phyloP scores from a whole-genome alignment of 2,797 vertebrate genomes.

The Macropus fuliginosus region DNA sequence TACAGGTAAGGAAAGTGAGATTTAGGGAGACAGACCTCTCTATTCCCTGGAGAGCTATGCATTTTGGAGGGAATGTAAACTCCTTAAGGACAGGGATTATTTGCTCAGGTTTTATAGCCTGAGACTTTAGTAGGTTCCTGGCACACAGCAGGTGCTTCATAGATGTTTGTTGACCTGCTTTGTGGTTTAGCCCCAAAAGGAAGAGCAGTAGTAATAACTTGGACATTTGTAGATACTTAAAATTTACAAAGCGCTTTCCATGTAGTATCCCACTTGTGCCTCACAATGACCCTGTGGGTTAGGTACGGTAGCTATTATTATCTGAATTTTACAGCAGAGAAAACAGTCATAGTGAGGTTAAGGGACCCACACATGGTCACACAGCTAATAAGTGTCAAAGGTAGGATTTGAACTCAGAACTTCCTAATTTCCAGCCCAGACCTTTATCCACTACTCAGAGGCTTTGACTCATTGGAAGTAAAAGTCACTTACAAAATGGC shows the following conservation, averaged over 20 bases:
- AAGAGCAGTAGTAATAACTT: background rate
- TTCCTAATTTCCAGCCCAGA: background rate
- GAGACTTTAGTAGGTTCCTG: background rate
- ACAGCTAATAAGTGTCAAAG: background rate
- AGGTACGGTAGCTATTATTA: background rate
- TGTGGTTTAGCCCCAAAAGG: background rate
- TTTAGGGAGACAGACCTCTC: background rate
- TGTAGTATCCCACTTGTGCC: too few relatives aligned
- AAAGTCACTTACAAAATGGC: background rate
- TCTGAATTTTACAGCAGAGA: background rate
- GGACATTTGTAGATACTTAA: background rate
- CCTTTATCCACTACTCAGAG: background rate
- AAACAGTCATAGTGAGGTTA: background rate
- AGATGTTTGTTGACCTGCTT: background rate
- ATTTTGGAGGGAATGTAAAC: background rate
- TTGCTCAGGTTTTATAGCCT: background rate
- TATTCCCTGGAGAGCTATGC: background rate
- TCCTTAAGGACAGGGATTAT: background rate
- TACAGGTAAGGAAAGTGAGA: background rate
- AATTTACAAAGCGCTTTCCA: background rate
- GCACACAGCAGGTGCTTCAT: background rate
- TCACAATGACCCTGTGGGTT: background rate
- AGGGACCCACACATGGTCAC: background rate
- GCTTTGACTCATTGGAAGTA: background rate
- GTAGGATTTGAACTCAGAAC: background rate